These are phyloP conservation scores for Nephrocerus scutellatus DNA, from an alignment of 2,888 invertebrate species.

Conservation along the genomic window DNA sequence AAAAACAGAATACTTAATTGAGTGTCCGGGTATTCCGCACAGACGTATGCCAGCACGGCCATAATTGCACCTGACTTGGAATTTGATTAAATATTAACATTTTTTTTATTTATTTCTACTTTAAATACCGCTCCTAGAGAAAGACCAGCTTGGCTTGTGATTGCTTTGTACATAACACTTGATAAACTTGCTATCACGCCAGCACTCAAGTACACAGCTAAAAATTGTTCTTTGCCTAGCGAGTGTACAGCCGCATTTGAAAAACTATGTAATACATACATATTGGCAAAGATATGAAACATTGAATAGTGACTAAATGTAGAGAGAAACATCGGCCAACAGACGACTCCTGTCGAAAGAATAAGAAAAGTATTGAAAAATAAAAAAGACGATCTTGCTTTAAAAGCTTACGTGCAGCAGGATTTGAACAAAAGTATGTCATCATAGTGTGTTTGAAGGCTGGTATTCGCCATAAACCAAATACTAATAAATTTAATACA, in stretches of 20 bases:
- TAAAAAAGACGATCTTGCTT: neutral
- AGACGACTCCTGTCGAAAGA: constrained; percentile 57
- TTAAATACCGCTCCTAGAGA: constrained; percentile 94
- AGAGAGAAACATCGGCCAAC: constrained; percentile 87
- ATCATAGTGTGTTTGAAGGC: constrained; percentile 65
- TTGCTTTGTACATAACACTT: constrained; percentile 74
- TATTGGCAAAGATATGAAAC: constrained; percentile 84
- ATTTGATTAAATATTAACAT: constrained; percentile 21
- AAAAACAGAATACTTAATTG: constrained; percentile 81
- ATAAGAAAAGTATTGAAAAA: neutral
- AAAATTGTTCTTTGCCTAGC: constrained; percentile 86
- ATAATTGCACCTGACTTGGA: constrained; percentile 90
- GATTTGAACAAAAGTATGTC: constrained; percentile 78
- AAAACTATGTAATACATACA: constrained; percentile 92
- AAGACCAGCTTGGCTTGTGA: constrained; percentile 60
- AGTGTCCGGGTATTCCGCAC: constrained; percentile 83
- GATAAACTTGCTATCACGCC: constrained; percentile 81
- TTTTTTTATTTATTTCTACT: constrained; percentile 47
- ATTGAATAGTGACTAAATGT: constrained; percentile 88
- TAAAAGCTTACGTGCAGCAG: constrained; percentile 60
- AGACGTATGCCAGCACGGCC: constrained; percentile 80
- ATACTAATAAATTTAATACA: constrained; percentile 70
- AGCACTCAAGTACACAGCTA: constrained; percentile 81
- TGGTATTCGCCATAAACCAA: constrained; percentile 74
- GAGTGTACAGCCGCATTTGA: constrained; percentile 55